These are phyloP conservation scores for Gallinago media DNA, from an alignment of 2,113 vertebrate genomes.

Conservation along the genomic window DNA sequence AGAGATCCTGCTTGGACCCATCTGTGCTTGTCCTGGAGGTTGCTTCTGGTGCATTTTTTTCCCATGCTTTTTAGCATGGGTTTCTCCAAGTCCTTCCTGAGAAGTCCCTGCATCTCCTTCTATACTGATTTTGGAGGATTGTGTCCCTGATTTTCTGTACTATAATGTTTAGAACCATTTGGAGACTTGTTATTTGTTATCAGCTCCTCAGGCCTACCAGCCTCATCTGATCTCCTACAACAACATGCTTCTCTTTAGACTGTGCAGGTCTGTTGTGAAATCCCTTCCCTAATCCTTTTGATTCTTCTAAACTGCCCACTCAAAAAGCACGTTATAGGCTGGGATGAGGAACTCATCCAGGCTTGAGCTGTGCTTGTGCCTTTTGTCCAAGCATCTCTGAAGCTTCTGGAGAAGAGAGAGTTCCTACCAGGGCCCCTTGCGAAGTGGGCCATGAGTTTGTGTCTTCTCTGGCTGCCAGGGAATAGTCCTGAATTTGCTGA, in stretches of 20 bases:
- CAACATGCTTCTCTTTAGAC: neutral
- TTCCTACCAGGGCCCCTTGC: neutral
- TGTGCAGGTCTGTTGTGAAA: neutral
- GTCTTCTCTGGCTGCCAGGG: neutral
- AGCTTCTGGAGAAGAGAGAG: neutral
- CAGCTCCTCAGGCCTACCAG: neutral
- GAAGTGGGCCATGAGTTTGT: neutral
- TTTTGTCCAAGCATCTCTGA: neutral
- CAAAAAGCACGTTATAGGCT: neutral
- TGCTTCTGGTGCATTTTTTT: neutral
- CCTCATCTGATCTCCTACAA: neutral
- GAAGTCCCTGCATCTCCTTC: neutral
- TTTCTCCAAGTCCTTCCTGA: neutral
- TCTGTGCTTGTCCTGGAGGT: neutral
- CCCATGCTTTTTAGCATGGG: neutral
- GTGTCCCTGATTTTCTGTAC: neutral
- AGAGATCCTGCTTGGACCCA: neutral
- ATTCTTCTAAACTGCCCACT: constrained; percentile 3
- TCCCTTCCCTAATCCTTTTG: neutral
- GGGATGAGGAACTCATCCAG: neutral
- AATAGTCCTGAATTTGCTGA: neutral
- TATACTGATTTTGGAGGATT: neutral
- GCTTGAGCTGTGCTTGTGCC: neutral
- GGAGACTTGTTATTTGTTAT: neutral
- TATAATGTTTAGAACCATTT: neutral